These are phyloP conservation scores for Napeogenes sylphis DNA, from an alignment of 2,888 invertebrate species.

Conservation along the genomic window DNA sequence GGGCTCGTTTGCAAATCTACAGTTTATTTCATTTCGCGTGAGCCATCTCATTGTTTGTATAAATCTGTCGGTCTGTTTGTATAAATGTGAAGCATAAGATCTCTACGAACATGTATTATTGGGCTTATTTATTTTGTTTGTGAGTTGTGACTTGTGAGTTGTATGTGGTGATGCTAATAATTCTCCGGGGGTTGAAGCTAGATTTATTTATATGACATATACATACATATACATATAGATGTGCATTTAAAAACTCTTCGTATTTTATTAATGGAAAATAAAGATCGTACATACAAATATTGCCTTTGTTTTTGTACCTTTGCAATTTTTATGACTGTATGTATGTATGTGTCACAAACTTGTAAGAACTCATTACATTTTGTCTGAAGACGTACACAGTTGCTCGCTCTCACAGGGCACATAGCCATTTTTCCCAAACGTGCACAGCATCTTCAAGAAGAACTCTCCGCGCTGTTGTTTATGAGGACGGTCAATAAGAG, in stretches of 20 bases:
- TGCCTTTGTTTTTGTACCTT: no score
- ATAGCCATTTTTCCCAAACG: slow-evolving; percentile 54
- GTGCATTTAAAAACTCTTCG: no score
- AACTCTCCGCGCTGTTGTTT: slow-evolving; percentile 39
- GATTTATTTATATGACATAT: no score
- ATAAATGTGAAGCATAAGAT: neutral
- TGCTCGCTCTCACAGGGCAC: slow-evolving; percentile 57
- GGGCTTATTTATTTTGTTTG: neutral
- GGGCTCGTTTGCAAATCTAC: slow-evolving; percentile 52
- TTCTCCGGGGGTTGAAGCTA: no score
- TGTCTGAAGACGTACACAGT: slow-evolving; percentile 34
- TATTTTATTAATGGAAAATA: neutral
- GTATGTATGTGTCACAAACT: neutral
- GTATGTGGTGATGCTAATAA: no score
- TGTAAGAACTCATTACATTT: neutral
- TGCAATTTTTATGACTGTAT: neutral
- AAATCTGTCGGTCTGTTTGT: slow-evolving; percentile 1
- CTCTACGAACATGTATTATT: neutral
- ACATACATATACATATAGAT: no score
- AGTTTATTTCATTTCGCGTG: slow-evolving; percentile 53
- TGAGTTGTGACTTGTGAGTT: neutral
- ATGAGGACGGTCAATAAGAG: slow-evolving; percentile 38
- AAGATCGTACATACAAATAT: no score
- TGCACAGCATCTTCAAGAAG: slow-evolving; percentile 51
- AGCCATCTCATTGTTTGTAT: slow-evolving; percentile 14